Evolutionary conservation across 1,140 invertebrate species (phyloP).

Genomic region (Diploscapter pachys): DNA sequence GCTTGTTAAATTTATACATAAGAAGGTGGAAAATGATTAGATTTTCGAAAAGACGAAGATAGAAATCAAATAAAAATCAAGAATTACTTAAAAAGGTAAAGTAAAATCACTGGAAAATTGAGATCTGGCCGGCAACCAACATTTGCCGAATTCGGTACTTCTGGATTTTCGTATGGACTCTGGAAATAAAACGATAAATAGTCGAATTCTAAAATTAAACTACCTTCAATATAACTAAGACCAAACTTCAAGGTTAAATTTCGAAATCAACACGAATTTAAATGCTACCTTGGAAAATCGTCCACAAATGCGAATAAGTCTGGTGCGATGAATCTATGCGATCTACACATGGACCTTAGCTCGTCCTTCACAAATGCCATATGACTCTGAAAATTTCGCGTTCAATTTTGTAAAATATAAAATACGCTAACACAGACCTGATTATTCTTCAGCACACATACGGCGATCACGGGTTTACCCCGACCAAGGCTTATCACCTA

Average conservation of each 20-base stretch:
- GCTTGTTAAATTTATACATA: too few relatives aligned
- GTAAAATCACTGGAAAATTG: conserved; percentile 11
- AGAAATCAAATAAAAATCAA: too few relatives aligned
- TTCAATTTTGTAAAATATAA: too few relatives aligned
- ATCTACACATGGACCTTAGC: conserved; percentile 41
- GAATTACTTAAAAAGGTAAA: neutral
- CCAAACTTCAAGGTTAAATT: too few relatives aligned
- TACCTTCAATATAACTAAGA: too few relatives aligned
- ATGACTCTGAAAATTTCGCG: conserved; percentile 35
- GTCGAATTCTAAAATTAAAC: too few relatives aligned
- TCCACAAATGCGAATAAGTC: conserved; percentile 51
- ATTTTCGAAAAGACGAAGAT: too few relatives aligned
- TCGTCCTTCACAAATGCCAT: conserved; percentile 45
- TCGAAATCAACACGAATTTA: conserved; percentile 19
- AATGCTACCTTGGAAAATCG: conserved; percentile 49
- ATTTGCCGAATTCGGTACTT: conserved; percentile 50
- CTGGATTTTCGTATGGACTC: conserved; percentile 49
- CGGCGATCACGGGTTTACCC: conserved; percentile 51
- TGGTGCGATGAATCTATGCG: conserved; percentile 43
- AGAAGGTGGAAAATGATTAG: too few relatives aligned
- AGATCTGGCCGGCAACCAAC: conserved; percentile 20
- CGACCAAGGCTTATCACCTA: conserved; percentile 46
- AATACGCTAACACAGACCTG: too few relatives aligned
- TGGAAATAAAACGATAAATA: too few relatives aligned
- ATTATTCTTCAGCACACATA: conserved; percentile 37